phyloP scores from a whole-genome alignment of 2,888 invertebrate genomes.

The Eledona agricola region DNA sequence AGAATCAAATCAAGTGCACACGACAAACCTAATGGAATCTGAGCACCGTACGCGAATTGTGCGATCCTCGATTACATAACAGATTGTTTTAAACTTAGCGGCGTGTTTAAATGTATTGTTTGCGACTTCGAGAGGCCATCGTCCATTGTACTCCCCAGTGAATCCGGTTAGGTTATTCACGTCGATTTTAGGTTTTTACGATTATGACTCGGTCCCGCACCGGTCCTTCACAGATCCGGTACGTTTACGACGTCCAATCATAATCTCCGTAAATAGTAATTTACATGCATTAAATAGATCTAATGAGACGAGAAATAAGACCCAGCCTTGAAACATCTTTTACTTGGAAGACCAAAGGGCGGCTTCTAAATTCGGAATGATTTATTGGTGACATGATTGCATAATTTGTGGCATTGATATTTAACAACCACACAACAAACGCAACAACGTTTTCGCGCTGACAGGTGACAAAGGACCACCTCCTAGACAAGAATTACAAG shows the following conservation, averaged over 20 bases:
- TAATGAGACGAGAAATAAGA: conserved; percentile 26
- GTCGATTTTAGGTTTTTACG: too few relatives aligned
- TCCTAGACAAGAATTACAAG: conserved; percentile 6
- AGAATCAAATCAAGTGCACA: background rate
- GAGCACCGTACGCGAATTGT: background rate
- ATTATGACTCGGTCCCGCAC: too few relatives aligned
- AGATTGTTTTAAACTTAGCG: too few relatives aligned
- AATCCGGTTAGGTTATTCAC: too few relatives aligned
- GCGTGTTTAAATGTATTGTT: too few relatives aligned
- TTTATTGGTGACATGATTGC: conserved; percentile 1
- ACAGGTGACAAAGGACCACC: conserved; percentile 6
- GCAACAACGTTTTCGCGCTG: conserved; percentile 2
- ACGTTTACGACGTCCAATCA: too few relatives aligned
- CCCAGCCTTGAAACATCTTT: conserved; percentile 14
- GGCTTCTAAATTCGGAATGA: conserved; percentile 3
- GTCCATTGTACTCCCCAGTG: too few relatives aligned
- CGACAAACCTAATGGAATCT: conserved; percentile 6
- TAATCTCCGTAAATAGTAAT: conserved; percentile 13
- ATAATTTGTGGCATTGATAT: conserved; percentile 20
- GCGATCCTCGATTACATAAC: conserved; percentile 3
- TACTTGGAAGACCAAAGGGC: too few relatives aligned
- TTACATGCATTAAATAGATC: conserved; percentile 16
- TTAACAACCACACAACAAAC: conserved; percentile 6
- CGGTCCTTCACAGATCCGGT: too few relatives aligned
- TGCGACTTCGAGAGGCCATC: too few relatives aligned